Percentiles rank a stretch among this genome's conserved stretches.
Evolutionary conservation across 2,113 vertebrate genomes (phyloP).

Genomic region (Ophiodon elongatus): DNA sequence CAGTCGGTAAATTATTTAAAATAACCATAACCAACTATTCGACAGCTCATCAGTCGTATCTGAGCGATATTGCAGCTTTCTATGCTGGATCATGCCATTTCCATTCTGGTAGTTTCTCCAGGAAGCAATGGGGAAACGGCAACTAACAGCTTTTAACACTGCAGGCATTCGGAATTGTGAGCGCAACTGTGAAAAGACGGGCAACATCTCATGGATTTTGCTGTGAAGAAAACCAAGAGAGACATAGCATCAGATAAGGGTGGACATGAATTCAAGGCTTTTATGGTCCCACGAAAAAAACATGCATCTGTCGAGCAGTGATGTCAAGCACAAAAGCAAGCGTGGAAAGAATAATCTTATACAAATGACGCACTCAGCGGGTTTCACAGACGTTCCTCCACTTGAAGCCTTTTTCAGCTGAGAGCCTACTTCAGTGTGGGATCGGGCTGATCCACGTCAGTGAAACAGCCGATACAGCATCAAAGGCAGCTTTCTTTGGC

Average conservation of each 20-base stretch:
- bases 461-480: slow-evolving; percentile 42
- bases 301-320: background rate
- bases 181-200: background rate
- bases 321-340: slow-evolving; percentile 3
- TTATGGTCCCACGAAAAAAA: background rate
- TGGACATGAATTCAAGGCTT: background rate
- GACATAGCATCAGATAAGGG: background rate
- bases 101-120: slow-evolving; percentile 22
- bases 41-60: slow-evolving; percentile 15
- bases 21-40: slow-evolving; percentile 16
- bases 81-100: slow-evolving; percentile 18
- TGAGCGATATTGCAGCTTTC: background rate
- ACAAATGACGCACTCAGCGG: slow-evolving; percentile 17
- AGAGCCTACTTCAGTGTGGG: slow-evolving; percentile 40
- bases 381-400: slow-evolving; percentile 17
- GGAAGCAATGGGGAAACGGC: slow-evolving; percentile 17
- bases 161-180: background rate
- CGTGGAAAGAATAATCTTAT: slow-evolving; percentile 15
- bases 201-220: slow-evolving; percentile 6
- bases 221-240: background rate
- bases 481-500: slow-evolving; percentile 34
- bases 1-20: slow-evolving; percentile 31
- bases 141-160: background rate
- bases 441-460: slow-evolving; percentile 53
- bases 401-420: slow-evolving; percentile 23